Conservation (phyloP, 2,113 vertebrate species). For the Thymallus thymallus region DNA sequence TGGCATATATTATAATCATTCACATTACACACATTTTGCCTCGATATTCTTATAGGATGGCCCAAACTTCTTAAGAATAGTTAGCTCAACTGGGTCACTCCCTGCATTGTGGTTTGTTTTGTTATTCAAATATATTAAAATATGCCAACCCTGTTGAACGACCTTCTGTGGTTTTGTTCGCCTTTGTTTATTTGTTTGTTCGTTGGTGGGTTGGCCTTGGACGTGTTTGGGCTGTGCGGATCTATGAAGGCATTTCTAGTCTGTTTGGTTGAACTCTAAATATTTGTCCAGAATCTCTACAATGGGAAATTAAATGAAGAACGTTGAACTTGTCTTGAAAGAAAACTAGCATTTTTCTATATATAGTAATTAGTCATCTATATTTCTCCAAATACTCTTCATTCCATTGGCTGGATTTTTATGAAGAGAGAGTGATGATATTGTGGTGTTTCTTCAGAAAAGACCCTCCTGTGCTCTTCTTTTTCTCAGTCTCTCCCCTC, state of each 20-base stretch:
- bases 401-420: background rate
- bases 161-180: conserved; percentile 18
- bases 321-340: background rate
- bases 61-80: too few relatives aligned
- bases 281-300: background rate
- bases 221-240: background rate
- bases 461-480: background rate
- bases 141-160: background rate
- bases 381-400: background rate
- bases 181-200: conserved; percentile 33
- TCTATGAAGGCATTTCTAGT: background rate
- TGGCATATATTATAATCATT: too few relatives aligned
- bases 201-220: conserved; percentile 5
- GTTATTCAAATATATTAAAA: conserved; percentile 51
- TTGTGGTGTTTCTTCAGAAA: background rate
- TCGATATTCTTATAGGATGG: too few relatives aligned
- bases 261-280: background rate
- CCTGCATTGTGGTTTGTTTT: conserved; percentile 14
- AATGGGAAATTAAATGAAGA: background rate
- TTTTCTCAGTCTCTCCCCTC: background rate
- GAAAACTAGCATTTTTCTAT: background rate
- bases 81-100: conserved; percentile 5
- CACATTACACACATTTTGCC: too few relatives aligned
- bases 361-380: background rate
- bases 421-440: background rate